Percentiles rank a stretch among this genome's conserved stretches.
Evolutionary conservation across 2,888 invertebrate species (phyloP).

Genomic region (Archips xylosteana): DNA sequence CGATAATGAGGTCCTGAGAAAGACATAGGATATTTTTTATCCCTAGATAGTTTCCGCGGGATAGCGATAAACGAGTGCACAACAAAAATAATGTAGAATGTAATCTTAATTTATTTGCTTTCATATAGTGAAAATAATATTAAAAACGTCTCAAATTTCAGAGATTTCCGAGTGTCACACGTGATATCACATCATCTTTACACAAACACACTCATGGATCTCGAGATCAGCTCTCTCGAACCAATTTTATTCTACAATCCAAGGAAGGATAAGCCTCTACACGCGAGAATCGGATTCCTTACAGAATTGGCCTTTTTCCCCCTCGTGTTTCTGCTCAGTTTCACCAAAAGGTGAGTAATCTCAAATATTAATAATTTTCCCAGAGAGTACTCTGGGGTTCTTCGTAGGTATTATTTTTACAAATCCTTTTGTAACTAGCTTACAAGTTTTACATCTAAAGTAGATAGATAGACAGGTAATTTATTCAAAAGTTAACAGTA

Average conservation of each 20-base stretch:
- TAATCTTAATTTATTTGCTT: not conserved
- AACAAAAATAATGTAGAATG: not conserved
- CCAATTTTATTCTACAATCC: slow-evolving; percentile 89
- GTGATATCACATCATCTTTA: slow-evolving; percentile 92
- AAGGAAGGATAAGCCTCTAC: slow-evolving; percentile 78
- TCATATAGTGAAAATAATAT: not conserved
- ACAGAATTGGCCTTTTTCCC: slow-evolving; percentile 76
- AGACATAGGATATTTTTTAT: no score
- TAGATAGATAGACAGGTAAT: no score
- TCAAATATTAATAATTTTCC: slow-evolving; percentile 13
- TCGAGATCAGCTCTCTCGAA: slow-evolving; percentile 89
- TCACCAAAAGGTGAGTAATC: slow-evolving; percentile 67
- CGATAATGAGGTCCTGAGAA: no score
- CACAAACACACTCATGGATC: slow-evolving; percentile 91
- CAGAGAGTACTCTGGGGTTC: slow-evolving; percentile 18
- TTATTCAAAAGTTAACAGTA: no score
- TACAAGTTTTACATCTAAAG: no score
- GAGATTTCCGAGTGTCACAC: slow-evolving; percentile 91
- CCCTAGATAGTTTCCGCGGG: no score
- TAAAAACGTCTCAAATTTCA: slow-evolving; percentile 56
- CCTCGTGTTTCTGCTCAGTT: slow-evolving; percentile 65
- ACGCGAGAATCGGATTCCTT: slow-evolving; percentile 81
- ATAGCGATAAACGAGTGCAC: not conserved
- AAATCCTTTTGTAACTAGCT: no score
- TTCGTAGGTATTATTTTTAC: not conserved